Evolutionary conservation across 2,888 invertebrate genomes (phyloP).

Genomic region (Zootermopsis nevadensis): DNA sequence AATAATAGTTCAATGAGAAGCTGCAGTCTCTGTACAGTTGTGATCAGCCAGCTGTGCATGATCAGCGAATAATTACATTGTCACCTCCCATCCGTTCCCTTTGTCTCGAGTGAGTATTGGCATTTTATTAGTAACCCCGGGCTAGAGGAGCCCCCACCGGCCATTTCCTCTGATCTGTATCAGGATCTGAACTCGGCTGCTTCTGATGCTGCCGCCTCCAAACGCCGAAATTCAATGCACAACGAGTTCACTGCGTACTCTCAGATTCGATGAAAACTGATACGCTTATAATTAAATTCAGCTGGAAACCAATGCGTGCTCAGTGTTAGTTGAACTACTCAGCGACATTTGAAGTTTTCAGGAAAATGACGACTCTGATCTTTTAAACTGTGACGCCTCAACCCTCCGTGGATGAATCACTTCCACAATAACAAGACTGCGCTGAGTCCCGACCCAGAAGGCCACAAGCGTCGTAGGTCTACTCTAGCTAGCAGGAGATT

Average conservation of each 20-base stretch:
- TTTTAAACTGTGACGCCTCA: no score
- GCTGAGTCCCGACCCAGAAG: no score
- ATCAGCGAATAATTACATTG: slow-evolving; percentile 47
- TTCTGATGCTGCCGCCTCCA: slow-evolving; percentile 20
- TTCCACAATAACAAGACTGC: no score
- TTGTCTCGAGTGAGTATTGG: slow-evolving; percentile 32
- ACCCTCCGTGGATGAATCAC: no score
- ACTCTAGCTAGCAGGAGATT: no score
- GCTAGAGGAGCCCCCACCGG: slow-evolving; percentile 28
- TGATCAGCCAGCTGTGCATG: slow-evolving; percentile 43
- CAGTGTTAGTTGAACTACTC: no score
- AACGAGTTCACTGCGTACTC: neutral
- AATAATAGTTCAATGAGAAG: neutral
- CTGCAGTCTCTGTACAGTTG: slow-evolving; percentile 26
- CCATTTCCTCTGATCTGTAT: slow-evolving; percentile 32
- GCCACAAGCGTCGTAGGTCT: no score
- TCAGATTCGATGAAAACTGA: slow-evolving; percentile 8
- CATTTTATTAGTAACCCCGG: slow-evolving; percentile 37
- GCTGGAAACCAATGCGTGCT: no score
- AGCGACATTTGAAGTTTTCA: no score
- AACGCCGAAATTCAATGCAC: slow-evolving; percentile 30
- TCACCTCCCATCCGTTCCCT: slow-evolving; percentile 45
- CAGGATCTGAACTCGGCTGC: neutral
- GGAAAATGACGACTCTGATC: no score
- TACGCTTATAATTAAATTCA: no score